These are phyloP conservation scores for Chaetogeoica ovagalla DNA, from an alignment of 2,888 invertebrate genomes.

Conservation along the genomic window DNA sequence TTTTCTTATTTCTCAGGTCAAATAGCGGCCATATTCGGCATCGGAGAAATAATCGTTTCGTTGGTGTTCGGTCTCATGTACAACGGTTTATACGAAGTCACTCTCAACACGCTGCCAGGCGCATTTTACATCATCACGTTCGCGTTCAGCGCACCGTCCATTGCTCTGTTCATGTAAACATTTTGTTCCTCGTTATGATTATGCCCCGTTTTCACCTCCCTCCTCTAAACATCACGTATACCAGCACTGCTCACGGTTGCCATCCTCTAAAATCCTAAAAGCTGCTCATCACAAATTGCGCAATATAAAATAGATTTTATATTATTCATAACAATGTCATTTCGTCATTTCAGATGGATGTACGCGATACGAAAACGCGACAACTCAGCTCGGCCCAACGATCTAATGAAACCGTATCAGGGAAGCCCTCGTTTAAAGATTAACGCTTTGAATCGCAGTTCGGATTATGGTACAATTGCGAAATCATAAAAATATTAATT, in stretches of 20 bases:
- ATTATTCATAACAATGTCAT: too few relatives aligned
- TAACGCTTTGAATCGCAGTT: background rate
- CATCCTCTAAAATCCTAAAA: too few relatives aligned
- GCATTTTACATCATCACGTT: conserved; percentile 75
- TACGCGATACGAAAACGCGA: background rate
- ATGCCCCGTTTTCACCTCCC: too few relatives aligned
- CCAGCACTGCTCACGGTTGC: too few relatives aligned
- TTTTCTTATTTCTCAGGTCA: conserved; percentile 64
- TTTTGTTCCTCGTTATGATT: background rate
- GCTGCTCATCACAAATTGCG: too few relatives aligned
- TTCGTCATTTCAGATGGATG: conserved; percentile 1
- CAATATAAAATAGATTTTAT: too few relatives aligned
- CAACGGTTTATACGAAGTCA: conserved; percentile 71
- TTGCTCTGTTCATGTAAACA: conserved; percentile 68
- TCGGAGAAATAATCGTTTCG: conserved; percentile 83
- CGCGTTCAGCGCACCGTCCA: conserved; percentile 71
- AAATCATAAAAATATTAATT: too few relatives aligned
- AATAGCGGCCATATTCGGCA: conserved; percentile 80
- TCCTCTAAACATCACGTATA: too few relatives aligned
- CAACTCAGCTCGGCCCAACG: background rate
- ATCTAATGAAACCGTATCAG: background rate
- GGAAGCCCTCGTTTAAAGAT: background rate
- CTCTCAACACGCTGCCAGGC: conserved; percentile 71
- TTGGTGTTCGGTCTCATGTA: conserved; percentile 85
- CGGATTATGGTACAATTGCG: background rate